A percentile compares a stretch with the other conserved stretches of the same genome.
These are phyloP conservation scores for Somateria mollissima DNA, from an alignment of 2,797 vertebrate genomes.

Conservation along the genomic window DNA sequence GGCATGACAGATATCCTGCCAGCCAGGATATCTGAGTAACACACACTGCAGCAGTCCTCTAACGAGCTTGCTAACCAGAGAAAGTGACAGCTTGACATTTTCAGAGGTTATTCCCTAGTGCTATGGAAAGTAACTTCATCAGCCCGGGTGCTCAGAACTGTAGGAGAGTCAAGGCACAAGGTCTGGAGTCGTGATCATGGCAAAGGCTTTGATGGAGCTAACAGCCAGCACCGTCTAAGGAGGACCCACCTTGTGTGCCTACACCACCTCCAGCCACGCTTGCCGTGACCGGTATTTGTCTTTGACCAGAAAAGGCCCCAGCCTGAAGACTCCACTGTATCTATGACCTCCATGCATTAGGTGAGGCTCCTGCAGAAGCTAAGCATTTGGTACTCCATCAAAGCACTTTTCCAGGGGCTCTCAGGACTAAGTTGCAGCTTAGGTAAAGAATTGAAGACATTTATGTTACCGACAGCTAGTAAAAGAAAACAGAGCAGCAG, in stretches of 20 bases:
- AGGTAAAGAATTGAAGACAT: background rate
- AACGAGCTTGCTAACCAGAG: background rate
- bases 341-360: rapidly evolving
- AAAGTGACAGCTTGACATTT: background rate
- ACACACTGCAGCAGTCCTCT: background rate
- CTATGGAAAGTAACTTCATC: background rate
- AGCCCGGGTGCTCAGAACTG: background rate
- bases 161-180: background rate
- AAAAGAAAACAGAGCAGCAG: background rate
- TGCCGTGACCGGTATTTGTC: background rate
- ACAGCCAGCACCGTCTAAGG: background rate
- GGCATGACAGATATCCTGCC: background rate
- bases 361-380: background rate
- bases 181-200: rapidly evolving
- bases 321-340: background rate
- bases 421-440: rapidly evolving
- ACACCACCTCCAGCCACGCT: rapidly evolving
- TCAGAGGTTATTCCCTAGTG: background rate
- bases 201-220: background rate
- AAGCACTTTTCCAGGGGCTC: background rate
- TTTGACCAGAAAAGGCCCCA: background rate
- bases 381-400: background rate
- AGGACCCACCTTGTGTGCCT: background rate
- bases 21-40: background rate
- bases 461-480: rapidly evolving